These are phyloP conservation scores for Holothuria leucospilota DNA, from an alignment of 53 echinoderm and acorn worm genomes.

Conservation along the genomic window DNA sequence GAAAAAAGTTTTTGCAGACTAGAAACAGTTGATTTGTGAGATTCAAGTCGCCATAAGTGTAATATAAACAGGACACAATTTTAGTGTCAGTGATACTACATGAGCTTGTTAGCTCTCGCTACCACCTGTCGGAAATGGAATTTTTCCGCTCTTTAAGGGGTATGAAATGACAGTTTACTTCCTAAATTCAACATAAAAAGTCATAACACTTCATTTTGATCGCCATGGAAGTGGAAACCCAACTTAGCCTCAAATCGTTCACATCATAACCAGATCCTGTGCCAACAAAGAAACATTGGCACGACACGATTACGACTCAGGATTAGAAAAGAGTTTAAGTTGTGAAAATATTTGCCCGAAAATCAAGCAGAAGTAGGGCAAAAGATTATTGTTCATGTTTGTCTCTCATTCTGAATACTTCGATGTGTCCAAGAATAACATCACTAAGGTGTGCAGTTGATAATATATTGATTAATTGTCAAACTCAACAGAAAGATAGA, in stretches of 20 bases:
- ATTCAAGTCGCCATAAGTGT: slow-evolving; percentile 31
- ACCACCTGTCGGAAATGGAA: slow-evolving; percentile 41
- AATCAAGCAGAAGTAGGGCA: too few relatives aligned
- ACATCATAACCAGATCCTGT: too few relatives aligned
- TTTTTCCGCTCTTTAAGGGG: slow-evolving; percentile 32
- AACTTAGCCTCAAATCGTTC: not conserved
- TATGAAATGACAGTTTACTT: slow-evolving; percentile 43
- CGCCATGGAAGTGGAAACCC: slow-evolving; percentile 15
- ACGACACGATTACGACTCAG: too few relatives aligned
- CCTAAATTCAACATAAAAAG: slow-evolving; percentile 44
- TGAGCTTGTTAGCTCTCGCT: slow-evolving; percentile 4
- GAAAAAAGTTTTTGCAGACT: slow-evolving; percentile 9
- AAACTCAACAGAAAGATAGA: too few relatives aligned
- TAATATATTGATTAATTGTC: too few relatives aligned
- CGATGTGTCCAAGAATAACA: too few relatives aligned
- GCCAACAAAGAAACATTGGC: too few relatives aligned
- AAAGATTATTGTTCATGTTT: too few relatives aligned
- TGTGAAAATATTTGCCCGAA: too few relatives aligned
- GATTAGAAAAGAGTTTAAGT: too few relatives aligned
- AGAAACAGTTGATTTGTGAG: slow-evolving; percentile 22
- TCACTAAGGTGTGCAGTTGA: too few relatives aligned
- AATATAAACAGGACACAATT: slow-evolving; percentile 43
- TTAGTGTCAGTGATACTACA: not conserved
- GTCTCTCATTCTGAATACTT: too few relatives aligned
- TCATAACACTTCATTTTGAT: slow-evolving; percentile 35